phyloP scores from a whole-genome alignment of 2,113 vertebrate species.

The Heteronetta atricapilla region DNA sequence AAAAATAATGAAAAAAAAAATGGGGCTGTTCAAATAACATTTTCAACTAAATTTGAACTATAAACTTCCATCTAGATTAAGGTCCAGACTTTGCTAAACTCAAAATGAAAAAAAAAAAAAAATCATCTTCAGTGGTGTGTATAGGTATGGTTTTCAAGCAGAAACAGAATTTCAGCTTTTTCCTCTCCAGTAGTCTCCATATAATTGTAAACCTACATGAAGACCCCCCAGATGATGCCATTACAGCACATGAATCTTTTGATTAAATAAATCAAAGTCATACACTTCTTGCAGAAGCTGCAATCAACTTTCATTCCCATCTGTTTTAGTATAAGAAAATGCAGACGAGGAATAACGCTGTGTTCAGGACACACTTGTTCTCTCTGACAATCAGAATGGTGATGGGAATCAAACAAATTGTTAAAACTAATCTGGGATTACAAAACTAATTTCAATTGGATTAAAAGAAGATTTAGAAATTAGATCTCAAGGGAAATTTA shows the following conservation, averaged over 20 bases:
- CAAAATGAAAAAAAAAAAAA: not conserved
- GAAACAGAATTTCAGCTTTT: not conserved
- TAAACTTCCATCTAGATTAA: not conserved
- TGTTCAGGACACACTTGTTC: not conserved
- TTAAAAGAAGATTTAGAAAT: conserved; percentile 10
- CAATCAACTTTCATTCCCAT: not conserved
- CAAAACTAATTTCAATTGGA: conserved; percentile 14
- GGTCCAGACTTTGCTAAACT: not conserved
- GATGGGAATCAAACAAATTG: not conserved
- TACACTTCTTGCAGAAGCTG: not conserved
- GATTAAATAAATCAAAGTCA: not conserved
- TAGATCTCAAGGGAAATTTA: not conserved
- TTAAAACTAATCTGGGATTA: not conserved
- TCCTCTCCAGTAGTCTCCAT: not conserved
- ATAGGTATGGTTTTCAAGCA: not conserved
- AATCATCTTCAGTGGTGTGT: not conserved
- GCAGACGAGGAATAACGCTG: not conserved
- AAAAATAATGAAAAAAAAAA: not conserved
- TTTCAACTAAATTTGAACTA: not conserved
- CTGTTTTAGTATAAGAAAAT: not conserved
- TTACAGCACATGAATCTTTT: not conserved
- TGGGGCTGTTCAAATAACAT: not conserved
- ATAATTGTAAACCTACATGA: not conserved
- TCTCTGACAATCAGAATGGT: not conserved
- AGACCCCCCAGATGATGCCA: not conserved